phyloP scores from a whole-genome alignment of 2,113 vertebrate genomes.

The Oophaga pumilio region DNA sequence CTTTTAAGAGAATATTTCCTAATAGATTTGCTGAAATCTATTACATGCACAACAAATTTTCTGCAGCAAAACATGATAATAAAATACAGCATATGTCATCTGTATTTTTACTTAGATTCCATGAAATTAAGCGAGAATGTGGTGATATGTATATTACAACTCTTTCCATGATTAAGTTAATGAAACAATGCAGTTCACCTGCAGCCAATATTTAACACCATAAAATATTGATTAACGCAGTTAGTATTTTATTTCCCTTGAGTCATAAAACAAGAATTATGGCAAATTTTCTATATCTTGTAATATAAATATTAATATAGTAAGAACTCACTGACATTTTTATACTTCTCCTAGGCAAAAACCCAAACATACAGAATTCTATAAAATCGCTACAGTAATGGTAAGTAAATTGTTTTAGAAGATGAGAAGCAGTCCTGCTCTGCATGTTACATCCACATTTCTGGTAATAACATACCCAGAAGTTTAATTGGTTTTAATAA shows the following conservation, averaged over 20 bases:
- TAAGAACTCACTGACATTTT: constrained; percentile 6
- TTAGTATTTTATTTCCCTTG: constrained; percentile 17
- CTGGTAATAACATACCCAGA: not conserved
- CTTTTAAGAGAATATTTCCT: no score
- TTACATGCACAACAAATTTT: not conserved
- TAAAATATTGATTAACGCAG: constrained; percentile 27
- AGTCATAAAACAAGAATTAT: constrained; percentile 26
- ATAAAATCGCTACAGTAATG: constrained; percentile 6
- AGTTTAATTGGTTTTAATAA: not conserved
- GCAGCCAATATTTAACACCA: not conserved
- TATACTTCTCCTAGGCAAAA: not conserved
- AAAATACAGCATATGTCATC: not conserved
- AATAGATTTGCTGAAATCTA: not conserved
- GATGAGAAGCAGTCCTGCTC: not conserved
- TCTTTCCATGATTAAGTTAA: not conserved
- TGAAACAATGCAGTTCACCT: not conserved
- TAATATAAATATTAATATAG: constrained; percentile 17
- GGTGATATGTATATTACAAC: not conserved
- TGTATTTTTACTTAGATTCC: not conserved
- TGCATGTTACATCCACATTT: not conserved
- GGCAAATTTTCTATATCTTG: not conserved
- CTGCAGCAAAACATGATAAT: not conserved
- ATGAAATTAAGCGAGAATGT: not conserved
- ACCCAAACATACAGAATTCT: not conserved
- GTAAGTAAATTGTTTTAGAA: not conserved